These are phyloP conservation scores for Venusia cambrica DNA, from an alignment of 2,888 invertebrate genomes.

Conservation along the genomic window DNA sequence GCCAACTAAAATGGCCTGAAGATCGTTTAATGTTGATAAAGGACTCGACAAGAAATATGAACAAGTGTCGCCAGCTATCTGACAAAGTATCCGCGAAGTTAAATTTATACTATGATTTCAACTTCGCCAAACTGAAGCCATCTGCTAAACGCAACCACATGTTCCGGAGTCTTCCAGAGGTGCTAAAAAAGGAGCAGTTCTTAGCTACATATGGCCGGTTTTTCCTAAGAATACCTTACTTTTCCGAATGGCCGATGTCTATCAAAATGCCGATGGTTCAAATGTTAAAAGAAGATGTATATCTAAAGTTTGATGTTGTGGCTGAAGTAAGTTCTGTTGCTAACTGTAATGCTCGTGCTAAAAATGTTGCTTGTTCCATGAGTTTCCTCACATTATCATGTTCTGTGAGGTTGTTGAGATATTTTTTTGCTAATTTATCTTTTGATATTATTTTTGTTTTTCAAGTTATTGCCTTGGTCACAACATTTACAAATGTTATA, in stretches of 20 bases:
- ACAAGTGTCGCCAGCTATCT: slow-evolving; percentile 30
- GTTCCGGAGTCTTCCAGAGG: slow-evolving; percentile 28
- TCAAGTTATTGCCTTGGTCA: too few relatives aligned
- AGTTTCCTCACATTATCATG: too few relatives aligned
- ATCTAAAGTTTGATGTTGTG: slow-evolving; percentile 32
- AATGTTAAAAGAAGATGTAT: slow-evolving; percentile 34
- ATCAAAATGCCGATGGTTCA: slow-evolving; percentile 30
- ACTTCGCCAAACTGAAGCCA: slow-evolving; percentile 23
- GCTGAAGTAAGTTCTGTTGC: slow-evolving; percentile 33
- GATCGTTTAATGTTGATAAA: slow-evolving; percentile 21
- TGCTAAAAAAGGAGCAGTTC: slow-evolving; percentile 34
- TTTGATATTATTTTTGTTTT: too few relatives aligned
- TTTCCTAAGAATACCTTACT: slow-evolving; percentile 35
- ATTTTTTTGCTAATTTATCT: neutral
- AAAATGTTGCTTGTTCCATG: neutral
- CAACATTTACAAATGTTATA: too few relatives aligned
- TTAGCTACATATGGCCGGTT: slow-evolving; percentile 24
- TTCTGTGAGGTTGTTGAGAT: too few relatives aligned
- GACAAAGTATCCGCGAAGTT: slow-evolving; percentile 33
- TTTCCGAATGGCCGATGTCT: slow-evolving; percentile 36
- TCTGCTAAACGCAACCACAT: slow-evolving; percentile 32
- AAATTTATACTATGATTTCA: slow-evolving; percentile 30
- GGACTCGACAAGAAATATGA: slow-evolving; percentile 23
- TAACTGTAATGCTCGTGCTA: neutral
- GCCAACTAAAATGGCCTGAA: slow-evolving; percentile 24